Conservation (phyloP, 2,797 vertebrate species). For the Syngnathus rostellatus region DNA sequence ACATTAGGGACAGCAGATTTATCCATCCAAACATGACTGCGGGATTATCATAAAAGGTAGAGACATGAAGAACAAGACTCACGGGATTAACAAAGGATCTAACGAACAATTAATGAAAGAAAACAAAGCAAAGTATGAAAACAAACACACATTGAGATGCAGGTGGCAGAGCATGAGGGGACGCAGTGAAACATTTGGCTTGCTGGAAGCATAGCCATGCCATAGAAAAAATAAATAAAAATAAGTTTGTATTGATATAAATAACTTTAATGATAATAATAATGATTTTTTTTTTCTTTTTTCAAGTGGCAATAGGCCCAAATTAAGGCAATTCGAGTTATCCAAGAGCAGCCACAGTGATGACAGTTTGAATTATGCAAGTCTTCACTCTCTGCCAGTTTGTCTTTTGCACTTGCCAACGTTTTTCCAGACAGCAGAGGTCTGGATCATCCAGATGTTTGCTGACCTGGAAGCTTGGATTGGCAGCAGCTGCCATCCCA, state of each 20-base stretch:
- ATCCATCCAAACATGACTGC: background rate
- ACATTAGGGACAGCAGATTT: background rate
- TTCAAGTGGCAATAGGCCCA: background rate
- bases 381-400: conserved; percentile 7
- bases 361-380: conserved; percentile 19
- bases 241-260: no score
- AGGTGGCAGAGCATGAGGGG: background rate
- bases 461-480: conserved; percentile 55
- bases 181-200: background rate
- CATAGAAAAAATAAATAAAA: background rate
- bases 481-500: conserved; percentile 48
- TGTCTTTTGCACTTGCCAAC: conserved; percentile 11
- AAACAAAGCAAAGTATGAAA: background rate
- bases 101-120: conserved; percentile 1
- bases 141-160: conserved; percentile 1
- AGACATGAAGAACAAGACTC: conserved; percentile 1
- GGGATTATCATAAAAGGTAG: background rate
- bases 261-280: no score
- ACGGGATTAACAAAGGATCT: background rate
- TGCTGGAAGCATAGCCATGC: background rate
- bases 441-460: conserved; percentile 61
- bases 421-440: conserved; percentile 20
- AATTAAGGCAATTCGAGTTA: background rate
- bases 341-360: background rate
- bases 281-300: background rate